Base-by-base conservation (phyloP, 64 coral and sea anemone genomes). In the Orbicella faveolata region DNA sequence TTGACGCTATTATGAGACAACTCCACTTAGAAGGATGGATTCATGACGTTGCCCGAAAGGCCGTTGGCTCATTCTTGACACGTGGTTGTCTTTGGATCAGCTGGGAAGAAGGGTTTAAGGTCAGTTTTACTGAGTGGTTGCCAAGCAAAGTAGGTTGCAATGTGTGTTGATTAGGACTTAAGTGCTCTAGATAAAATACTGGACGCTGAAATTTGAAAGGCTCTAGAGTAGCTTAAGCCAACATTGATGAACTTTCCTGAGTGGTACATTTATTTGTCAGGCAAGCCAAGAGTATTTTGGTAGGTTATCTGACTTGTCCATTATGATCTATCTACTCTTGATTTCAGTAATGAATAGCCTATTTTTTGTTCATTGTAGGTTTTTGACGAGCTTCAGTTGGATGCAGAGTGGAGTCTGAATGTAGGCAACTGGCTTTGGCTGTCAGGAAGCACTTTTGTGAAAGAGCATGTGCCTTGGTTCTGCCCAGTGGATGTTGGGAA, bases 1-100 rank as follows among this genome's bases (percentile, higher is more conserved):
- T 92, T 80, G 90, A 92, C 63, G 90, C 90, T 3, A 92, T 92
- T 21, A 92, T 92, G 90, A 87, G 90, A 63, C 90, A 92, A 19
- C 75, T 92, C 3, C 68, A 67, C 39, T 34, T 63, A 68, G 90
- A 92, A 88, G 90, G 90, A 17, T 92, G 90, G 90, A 92, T 92
- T 51, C 90, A 92, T 30, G 75, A 92, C 75, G 34, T 92, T 33
- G 90, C 90, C 5, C 90, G 90, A 20, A 75, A 67, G 18, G 82
- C 90, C n/a, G 83, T 92, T 3, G 90, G 75, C 3, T 92, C 83
- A 34, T 92, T 92, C 64, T 76, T 92, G 15, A 92, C 90, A 6
- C 84, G 90, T 34, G 83, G 90, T 26, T 92, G 90, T 26, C 53
- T 75, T 73, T 63, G 73, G 75, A 77, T 88, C 9, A 78, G 59